Evolutionary conservation across 2,113 vertebrate species (phyloP).

Genomic region (Salvelinus alpinus): DNA sequence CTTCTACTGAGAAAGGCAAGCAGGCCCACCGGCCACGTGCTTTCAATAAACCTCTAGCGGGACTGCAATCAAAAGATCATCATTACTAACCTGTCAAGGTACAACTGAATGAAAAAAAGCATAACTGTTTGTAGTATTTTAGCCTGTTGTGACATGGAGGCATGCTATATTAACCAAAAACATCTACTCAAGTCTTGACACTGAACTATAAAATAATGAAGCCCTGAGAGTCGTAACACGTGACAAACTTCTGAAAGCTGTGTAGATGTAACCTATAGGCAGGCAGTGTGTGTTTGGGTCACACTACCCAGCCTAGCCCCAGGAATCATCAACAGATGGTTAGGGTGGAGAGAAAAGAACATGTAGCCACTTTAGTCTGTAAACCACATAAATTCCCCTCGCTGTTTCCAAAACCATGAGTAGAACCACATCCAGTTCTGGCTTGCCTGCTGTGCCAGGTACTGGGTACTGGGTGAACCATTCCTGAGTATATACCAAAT

Average conservation of each 20-base stretch:
- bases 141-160: neutral
- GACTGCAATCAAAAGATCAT: slow-evolving; percentile 6
- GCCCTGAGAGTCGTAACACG: neutral
- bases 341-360: slow-evolving; percentile 64
- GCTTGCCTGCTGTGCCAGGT: slow-evolving; percentile 41
- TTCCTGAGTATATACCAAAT: slow-evolving; percentile 4
- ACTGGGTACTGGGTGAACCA: slow-evolving; percentile 18
- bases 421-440: slow-evolving; percentile 20
- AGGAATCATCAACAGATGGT: slow-evolving; percentile 56
- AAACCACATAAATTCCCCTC: slow-evolving; percentile 67
- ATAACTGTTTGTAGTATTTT: neutral
- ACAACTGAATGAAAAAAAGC: neutral
- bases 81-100: neutral
- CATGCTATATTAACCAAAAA: neutral
- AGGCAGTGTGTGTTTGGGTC: slow-evolving; percentile 23
- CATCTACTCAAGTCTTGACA: neutral
- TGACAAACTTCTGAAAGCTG: neutral
- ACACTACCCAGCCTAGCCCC: slow-evolving; percentile 28
- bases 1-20: neutral
- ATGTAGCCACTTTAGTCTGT: slow-evolving; percentile 59
- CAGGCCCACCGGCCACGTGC: slow-evolving; percentile 5
- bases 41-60: neutral
- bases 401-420: slow-evolving; percentile 39
- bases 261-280: too few species aligned
- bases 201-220: neutral